Evolutionary conservation across 1,140 invertebrate species (phyloP), one percentile per base, ranked within the genome.

Genomic region (Drosophila lacteicornis): DNA sequence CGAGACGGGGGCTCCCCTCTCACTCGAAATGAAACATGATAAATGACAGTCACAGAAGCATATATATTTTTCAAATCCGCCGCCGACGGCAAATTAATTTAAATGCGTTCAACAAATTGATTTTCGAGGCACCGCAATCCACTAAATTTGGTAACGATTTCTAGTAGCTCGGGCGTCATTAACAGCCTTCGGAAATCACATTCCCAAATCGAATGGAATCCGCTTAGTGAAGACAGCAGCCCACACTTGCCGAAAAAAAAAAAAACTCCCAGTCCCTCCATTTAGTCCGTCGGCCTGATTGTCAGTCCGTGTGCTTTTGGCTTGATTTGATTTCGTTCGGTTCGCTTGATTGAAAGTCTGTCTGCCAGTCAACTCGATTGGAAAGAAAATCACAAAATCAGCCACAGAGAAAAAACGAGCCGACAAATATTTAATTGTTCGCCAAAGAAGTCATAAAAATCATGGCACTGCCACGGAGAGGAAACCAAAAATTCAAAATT

Each of bases 51-150:
- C 62, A 19, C 36, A 53, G 58, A 55, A 27, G 30, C 53, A 56
- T 60, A 51, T 25, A 56, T 68, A 67, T 80, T 56, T 69, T 75
- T 47, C 40, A 70, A 70, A 40, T 40, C 33, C 53, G 42, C 30
- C 57, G 45, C 45, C 45, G 40, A 50, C 11, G 59, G 73, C 36
- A 85, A 79, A 86, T 78, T 85, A 79, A 85, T 85, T 82, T 79
- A 86, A 85, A 71, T 82, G 56, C 53, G 79, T 79, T 87, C 62
- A 84, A 79, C 75, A 82, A 79, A 79, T 84, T 82, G 74, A 73
- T 68, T 73, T 46, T 62, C 30, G 58, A 73, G 65, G 77, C 63
- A 79, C 71, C 75, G 6, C 25, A 56, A 56, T 67, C 55, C 63
- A 58, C 59, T 79, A 62, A 70, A 83, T 82, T 82, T 75, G 46